phyloP scores from a whole-genome alignment of 2,113 vertebrate species.

The Daboia siamensis region DNA sequence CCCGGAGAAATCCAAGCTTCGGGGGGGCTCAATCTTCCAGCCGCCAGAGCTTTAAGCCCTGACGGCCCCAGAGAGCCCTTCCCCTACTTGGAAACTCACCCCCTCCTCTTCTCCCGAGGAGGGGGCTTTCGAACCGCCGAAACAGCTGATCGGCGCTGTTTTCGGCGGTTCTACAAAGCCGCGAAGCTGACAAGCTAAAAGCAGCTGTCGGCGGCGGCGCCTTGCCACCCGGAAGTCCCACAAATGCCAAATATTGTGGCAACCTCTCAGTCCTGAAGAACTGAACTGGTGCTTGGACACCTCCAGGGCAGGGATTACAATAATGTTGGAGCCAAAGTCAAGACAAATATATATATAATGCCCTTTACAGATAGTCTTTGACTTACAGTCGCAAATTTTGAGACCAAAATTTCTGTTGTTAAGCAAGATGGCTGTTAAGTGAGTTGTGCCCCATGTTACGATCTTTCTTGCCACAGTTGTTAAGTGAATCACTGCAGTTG shows the following conservation, averaged over 20 bases:
- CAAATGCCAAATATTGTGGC: not conserved
- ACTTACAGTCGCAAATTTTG: not conserved
- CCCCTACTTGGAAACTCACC: too few relatives aligned
- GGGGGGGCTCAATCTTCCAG: too few relatives aligned
- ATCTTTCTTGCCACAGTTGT: not conserved
- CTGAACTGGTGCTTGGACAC: not conserved
- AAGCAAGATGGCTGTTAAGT: not conserved
- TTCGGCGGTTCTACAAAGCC: too few relatives aligned
- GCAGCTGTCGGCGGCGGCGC: too few relatives aligned
- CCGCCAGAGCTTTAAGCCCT: too few relatives aligned
- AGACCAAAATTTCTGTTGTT: not conserved
- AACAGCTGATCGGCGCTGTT: too few relatives aligned
- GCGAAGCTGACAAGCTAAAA: too few relatives aligned
- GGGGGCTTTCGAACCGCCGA: too few relatives aligned
- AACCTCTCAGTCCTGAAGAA: not conserved
- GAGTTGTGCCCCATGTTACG: not conserved
- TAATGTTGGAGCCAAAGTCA: not conserved
- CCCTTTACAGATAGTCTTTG: not conserved
- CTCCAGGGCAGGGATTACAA: not conserved
- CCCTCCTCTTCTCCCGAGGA: too few relatives aligned
- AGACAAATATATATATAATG: not conserved
- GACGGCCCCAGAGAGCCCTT: too few relatives aligned
- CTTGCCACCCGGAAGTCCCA: too few relatives aligned
- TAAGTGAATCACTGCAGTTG: not conserved
- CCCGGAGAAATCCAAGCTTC: too few relatives aligned